Base-by-base conservation (phyloP, 2,797 vertebrate genomes). In the Stomatorhinus walkeri region DNA sequence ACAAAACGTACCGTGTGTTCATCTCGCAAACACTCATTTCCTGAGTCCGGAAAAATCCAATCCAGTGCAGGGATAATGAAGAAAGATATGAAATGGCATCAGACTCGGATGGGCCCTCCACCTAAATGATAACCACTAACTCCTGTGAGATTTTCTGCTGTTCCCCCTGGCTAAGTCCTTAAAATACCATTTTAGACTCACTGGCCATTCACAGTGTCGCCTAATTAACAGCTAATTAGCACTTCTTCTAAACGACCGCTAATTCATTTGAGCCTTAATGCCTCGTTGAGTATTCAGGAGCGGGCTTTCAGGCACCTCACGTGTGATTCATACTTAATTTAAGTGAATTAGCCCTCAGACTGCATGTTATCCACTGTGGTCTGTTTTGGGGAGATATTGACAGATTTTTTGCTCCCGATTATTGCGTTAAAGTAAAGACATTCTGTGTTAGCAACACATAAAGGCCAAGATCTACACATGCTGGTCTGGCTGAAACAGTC, bases 181-280 rank as follows among this genome's bases (percentile, higher is more conserved):
- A 79, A 79, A 79, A 79, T 14, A n/a, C 36, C 72, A 19, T 16
- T 79, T 79, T 79, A 43, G 72, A 43, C 36, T 79, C 40, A 32
- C 72, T 40, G 36, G 72, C 72, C 36, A n/a, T 79, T 36, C 36
- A 79, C 72, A 79, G 36, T 79, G 72, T 43, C 2, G 72, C 24
- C 72, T 79, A 79, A 79, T 79, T 79, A 79, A 43, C 36, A 8
- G 72, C 36, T 79, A 79, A 79, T 79, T 79, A 79, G 72, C 72
- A 43, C 36, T 79, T 43, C 72, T 79, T 79, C 72, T 43, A 79
- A 79, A 79, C 14, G 72, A 79, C 36, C 16, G 72, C 72, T 79
- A 79, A 79, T 79, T 79, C 72, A 79, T 79, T 79, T 79, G 72
- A 43, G 36, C 14, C 36, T n/a, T 79, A 79, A 79, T 43, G 72